Base-by-base conservation (phyloP, 2,113 vertebrate species). In the Entelurus aequoreus region DNA sequence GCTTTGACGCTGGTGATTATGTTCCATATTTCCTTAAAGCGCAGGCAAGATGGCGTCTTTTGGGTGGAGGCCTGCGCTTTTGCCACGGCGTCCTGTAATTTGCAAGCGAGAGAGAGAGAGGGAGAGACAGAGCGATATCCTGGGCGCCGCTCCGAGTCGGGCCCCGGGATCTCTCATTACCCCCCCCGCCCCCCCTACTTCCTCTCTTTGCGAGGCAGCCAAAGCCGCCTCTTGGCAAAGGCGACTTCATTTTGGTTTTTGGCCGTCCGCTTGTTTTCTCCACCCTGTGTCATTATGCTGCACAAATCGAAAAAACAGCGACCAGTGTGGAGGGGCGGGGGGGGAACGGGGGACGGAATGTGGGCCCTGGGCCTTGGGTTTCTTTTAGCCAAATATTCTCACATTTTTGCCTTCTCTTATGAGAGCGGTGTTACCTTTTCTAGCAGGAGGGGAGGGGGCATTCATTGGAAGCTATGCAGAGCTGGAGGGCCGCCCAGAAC, bases 201-300 rank as follows among this genome's bases (percentile, higher is more conserved):
- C 88, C 89, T 91, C 80, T 90, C 81, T 86, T 84, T 74, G 86
- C 79, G 72, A 81, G 74, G 89, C 87, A 90, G 92, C 93, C 90
- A 88, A 42, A 90, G 89, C 90, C 90, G 87, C 88, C 88, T 90
- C 88, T 94, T 94, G 94, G 93, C 93, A 62, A 80, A 76, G 84
- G 86, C 55, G 55, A 91, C 87, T 84, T 89, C 78, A 89, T 92
- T 93, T 93, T 92, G 92, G 92, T 93, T 94, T 57, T 95, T 95
- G 94, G 93, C 93, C 81, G 89, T 89, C 68, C 85, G 82, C 89
- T 46, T 73, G 75, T 88, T 44, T 57, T 93, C 93, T 90, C 92
- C 94, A 93, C 94, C 93, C 93, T 91, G 88, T 90, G 89, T 94
- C 93, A 92, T 95, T 94, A 93, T 93, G 91, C 91, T 88, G 86